These are phyloP conservation scores for Zosterops pallidus DNA, from an alignment of 2,113 vertebrate genomes.

Conservation along the genomic window DNA sequence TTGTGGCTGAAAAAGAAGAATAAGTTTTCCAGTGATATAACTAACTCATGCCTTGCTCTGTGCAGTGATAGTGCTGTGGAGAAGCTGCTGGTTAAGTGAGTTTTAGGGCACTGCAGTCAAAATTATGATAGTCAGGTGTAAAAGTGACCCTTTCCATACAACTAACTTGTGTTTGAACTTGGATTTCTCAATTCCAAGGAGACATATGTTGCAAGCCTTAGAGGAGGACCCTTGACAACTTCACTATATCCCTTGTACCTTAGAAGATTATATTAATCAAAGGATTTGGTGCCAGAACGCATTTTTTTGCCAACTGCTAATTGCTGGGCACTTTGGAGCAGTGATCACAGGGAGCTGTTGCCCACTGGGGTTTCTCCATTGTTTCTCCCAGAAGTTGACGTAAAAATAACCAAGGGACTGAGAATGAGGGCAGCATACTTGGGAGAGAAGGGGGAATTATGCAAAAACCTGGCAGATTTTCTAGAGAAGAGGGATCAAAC, in stretches of 20 bases:
- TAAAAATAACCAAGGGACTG: constrained; percentile 27
- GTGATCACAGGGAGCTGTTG: neutral
- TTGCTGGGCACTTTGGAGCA: neutral
- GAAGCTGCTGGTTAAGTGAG: neutral
- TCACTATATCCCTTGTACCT: neutral
- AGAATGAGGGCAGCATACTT: constrained; percentile 26
- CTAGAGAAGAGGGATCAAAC: constrained; percentile 45
- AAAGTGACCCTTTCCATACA: neutral
- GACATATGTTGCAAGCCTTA: neutral
- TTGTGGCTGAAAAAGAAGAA: neutral
- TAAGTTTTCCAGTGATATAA: neutral
- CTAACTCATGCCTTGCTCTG: neutral
- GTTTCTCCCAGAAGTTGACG: constrained; percentile 1
- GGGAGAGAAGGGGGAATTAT: constrained; percentile 33
- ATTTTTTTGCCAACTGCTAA: neutral
- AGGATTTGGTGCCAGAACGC: neutral
- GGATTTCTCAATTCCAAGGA: neutral
- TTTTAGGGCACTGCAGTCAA: neutral
- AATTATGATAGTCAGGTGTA: neutral
- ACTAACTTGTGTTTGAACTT: neutral
- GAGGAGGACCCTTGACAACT: neutral
- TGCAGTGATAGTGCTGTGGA: neutral
- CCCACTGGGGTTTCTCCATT: neutral
- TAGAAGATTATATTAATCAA: constrained; percentile 4
- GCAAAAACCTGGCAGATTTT: constrained; percentile 57